A percentile compares a stretch with the other conserved stretches of the same genome.
Evolutionary conservation across 1,140 invertebrate species (phyloP).

Genomic region (Drosophila eugracilis): DNA sequence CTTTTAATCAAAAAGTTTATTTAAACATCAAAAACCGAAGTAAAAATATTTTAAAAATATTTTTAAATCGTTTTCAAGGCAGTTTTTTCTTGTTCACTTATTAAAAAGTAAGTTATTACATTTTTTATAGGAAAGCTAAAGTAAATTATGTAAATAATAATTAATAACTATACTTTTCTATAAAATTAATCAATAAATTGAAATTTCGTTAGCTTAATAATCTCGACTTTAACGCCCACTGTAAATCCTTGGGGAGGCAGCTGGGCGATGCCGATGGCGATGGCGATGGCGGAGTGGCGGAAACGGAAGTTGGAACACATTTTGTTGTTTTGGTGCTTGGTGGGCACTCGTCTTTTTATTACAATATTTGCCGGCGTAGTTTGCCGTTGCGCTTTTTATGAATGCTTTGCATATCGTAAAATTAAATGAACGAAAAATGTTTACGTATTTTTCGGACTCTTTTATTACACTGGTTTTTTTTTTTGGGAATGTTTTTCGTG

Average conservation of each 20-base stretch:
- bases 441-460: slow-evolving; percentile 34
- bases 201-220: too few species aligned
- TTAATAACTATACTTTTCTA: too few species aligned
- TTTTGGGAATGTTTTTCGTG: slow-evolving; percentile 8
- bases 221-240: slow-evolving; percentile 16
- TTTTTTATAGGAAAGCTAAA: too few species aligned
- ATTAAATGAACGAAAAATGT: slow-evolving; percentile 70
- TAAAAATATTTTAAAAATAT: too few species aligned
- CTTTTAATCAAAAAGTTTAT: too few species aligned
- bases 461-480: slow-evolving; percentile 21
- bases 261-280: slow-evolving; percentile 18
- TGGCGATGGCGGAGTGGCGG: too few species aligned
- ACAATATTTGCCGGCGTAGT: slow-evolving; percentile 58
- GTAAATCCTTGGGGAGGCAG: slow-evolving; percentile 34
- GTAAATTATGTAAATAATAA: too few species aligned
- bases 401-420: slow-evolving; percentile 70
- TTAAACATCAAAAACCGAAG: too few species aligned
- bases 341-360: slow-evolving; percentile 66
- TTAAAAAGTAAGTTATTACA: too few species aligned
- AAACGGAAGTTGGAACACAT: slow-evolving; percentile 65
- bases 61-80: too few species aligned
- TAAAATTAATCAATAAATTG: too few species aligned
- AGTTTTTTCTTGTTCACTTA: too few species aligned
- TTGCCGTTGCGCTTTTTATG: slow-evolving; percentile 62
- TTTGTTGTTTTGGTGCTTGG: slow-evolving; percentile 56